Base-by-base conservation (phyloP, 2,797 vertebrate genomes). In the Rhyacichthys aspro region DNA sequence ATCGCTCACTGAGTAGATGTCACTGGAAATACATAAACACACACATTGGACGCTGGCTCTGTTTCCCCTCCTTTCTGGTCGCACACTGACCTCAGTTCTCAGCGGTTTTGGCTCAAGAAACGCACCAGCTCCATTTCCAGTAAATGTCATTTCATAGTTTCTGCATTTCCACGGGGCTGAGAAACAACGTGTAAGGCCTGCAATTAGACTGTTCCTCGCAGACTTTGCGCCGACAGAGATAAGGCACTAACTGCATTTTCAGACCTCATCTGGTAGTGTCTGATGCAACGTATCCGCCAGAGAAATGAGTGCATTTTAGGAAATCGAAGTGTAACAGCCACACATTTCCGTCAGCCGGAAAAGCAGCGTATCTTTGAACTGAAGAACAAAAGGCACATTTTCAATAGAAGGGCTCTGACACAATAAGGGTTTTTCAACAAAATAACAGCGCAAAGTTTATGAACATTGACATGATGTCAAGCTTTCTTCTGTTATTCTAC, bases 91-190 rank as follows among this genome's bases (percentile, higher is more conserved):
- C 81, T 91, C 86, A 92, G 90, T 80, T 74, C 79, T 86, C 77
- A 18, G 88, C n/a, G 87, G 88, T 89, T 89, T 88, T 87, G 82
- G 84, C 82, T 80, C 41, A 32, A 63, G 52, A 61, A 75, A 81
- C 86, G 78, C 72, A 72, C 69, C 81, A 74, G 85, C 76, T 86
- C 76, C 67, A 66, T 89, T 92, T 93, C 89, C 91, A 90, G 89
- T 90, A 91, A 92, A 89, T 88, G 78, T 80, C 79, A 84, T 86
- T 90, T 91, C 81, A 88, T 88, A 87, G 88, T 78, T 84, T 67
- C 79, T 84, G 76, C 79, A 81, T 81, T 80, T 87, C 88, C 86
- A 86, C 79, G 79, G 72, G 55, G 62, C 88, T 82, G 83, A 85
- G 84, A 78, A 83, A 79, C 73, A 79, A 76, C 59, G 57, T 78